Evolutionary conservation across 2,888 invertebrate genomes (phyloP), one percentile per base, ranked within the genome.

Genomic region (Nemotelus pantherinus): DNA sequence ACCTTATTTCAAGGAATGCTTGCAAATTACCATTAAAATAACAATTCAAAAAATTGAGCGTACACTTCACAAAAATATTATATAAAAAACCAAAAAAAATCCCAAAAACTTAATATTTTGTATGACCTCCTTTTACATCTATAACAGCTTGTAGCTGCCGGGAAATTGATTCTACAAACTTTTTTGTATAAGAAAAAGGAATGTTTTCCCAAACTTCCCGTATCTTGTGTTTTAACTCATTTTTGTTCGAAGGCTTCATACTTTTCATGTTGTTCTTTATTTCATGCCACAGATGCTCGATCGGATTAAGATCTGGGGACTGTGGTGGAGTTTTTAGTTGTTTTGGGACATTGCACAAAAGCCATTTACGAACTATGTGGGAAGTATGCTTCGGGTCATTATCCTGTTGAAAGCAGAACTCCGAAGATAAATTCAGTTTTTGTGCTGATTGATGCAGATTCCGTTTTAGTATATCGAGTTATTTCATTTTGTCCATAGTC

Each of bases 371-470:
- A 50, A 41, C 63, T n/a, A 63, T 63, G 63, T 63, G 41, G 3
- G 63, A 63, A 4, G 63, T 63, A 63, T 63, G 63, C 25, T n/a
- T 58, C 25, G 58, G 6, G 25, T n/a, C 25, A 58, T 58, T 58
- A 58, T 58, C 58, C 58, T 58, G 58, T 58, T 58, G 58, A n/a
- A 58, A 58, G 25, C 25, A 58, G 58, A n/a, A 58, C 25, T 58
- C 3, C 58, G 25, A 58, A 65, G n/a, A 72, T 43, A 76, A 44
- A 48, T 50, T 63, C 39, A 79, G 53, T 41, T 72, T 70, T 50
- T 41, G n/a, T 2, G 78, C 80, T 43, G 70, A 77, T n/a, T 68
- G 53, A 63, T 78, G 77, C 53, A 80, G 70, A 79, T 79, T 78
- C 48, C 9, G 25, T 77, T 79, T 79, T 57, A 77, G 77, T 65